phyloP scores from a whole-genome alignment of 2,113 vertebrate species.

The Eleginops maclovinus region DNA sequence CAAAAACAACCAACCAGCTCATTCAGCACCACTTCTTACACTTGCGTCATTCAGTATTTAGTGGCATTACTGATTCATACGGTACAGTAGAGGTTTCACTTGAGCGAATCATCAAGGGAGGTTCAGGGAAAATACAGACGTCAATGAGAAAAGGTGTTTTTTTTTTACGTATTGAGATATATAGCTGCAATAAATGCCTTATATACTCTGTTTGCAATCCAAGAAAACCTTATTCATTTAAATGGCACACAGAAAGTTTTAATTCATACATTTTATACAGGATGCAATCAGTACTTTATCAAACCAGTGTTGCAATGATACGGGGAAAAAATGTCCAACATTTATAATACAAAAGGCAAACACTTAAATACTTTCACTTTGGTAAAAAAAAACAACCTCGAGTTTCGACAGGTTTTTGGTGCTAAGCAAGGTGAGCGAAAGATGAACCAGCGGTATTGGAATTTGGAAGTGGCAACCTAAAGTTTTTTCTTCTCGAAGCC shows the following conservation, averaged over 20 bases:
- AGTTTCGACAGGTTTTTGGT: not conserved
- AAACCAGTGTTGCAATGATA: not conserved
- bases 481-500: not conserved
- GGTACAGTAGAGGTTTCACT: slow-evolving; percentile 69
- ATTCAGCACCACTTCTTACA: slow-evolving; percentile 74
- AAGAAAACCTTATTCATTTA: not conserved
- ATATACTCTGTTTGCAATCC: not conserved
- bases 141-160: slow-evolving; percentile 37
- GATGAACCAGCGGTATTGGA: not conserved
- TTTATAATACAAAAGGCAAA: not conserved
- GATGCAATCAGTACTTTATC: not conserved
- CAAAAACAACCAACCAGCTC: slow-evolving; percentile 67
- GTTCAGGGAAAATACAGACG: slow-evolving; percentile 57
- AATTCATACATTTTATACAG: not conserved
- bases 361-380: slow-evolving; percentile 2
- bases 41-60: slow-evolving; percentile 79
- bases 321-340: not conserved
- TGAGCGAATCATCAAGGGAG: slow-evolving; percentile 52
- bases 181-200: not conserved
- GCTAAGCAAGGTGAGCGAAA: not conserved
- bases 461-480: not conserved
- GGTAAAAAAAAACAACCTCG: not conserved
- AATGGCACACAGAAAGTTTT: not conserved
- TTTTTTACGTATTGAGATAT: slow-evolving; percentile 17
- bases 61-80: slow-evolving; percentile 73